A percentile compares a stretch with the other conserved stretches of the same genome.
phyloP scores from a whole-genome alignment of 2,113 vertebrate species.

The Naja naja region DNA sequence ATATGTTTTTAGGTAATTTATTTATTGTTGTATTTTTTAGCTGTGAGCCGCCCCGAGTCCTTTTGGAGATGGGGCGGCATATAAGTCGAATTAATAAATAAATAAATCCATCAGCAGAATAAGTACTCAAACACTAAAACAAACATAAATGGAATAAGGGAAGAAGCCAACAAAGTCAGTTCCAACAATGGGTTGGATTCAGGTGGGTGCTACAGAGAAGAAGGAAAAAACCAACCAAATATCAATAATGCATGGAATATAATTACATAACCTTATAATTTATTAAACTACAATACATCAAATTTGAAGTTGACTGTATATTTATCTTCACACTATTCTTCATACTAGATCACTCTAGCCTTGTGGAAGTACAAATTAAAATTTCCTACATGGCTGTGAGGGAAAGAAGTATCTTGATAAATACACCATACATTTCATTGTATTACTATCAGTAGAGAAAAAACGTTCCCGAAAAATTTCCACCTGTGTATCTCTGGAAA shows the following conservation, averaged over 20 bases:
- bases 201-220: background rate
- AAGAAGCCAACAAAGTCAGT: background rate
- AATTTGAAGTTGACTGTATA: background rate
- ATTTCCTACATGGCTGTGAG: background rate
- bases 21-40: too few relatives aligned
- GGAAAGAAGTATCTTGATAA: background rate
- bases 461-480: background rate
- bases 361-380: background rate
- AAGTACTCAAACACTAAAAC: background rate
- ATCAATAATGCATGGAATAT: background rate
- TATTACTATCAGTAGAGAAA: background rate
- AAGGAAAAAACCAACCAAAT: background rate
- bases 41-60: too few relatives aligned
- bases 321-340: background rate
- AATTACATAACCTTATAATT: background rate
- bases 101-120: background rate
- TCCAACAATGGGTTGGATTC: background rate
- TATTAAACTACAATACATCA: background rate
- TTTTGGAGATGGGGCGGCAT: too few relatives aligned
- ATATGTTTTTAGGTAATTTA: too few relatives aligned
- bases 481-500: background rate
- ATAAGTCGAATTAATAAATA: too few relatives aligned
- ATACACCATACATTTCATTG: background rate
- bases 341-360: background rate
- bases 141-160: background rate